Evolutionary conservation across 1,140 invertebrate genomes (phyloP).

Genomic region (Orchestia grillus): DNA sequence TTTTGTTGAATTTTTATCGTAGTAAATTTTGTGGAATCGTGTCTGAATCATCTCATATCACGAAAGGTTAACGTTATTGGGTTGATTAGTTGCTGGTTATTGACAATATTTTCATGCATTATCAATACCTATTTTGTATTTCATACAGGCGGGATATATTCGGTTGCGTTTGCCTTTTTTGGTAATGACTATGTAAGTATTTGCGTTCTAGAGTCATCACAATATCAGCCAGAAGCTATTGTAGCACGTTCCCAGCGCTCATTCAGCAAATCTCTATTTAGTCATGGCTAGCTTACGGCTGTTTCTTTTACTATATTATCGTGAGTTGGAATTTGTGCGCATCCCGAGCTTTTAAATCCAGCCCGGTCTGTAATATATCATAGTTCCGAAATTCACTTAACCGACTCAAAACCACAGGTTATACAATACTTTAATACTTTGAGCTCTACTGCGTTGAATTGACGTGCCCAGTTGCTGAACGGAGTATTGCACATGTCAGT

Average conservation of each 20-base stretch:
- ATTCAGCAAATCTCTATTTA: background rate
- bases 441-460: no score
- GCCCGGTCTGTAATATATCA: no score
- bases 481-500: slow-evolving; percentile 69
- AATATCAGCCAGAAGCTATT: no score
- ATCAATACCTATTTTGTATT: background rate
- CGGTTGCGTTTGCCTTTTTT: background rate
- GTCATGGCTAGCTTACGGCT: background rate
- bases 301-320: background rate
- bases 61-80: background rate
- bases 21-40: background rate
- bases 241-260: no score
- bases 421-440: no score
- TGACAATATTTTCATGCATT: background rate
- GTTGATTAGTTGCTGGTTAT: background rate
- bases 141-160: background rate
- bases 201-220: no score
- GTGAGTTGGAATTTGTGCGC: background rate
- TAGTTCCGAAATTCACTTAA: no score
- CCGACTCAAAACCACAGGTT: no score
- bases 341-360: background rate
- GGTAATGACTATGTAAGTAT: background rate
- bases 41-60: background rate
- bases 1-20: background rate
- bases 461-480: background rate